phyloP scores from a whole-genome alignment of 1,140 invertebrate genomes.

The Zelostemma sp. region DNA sequence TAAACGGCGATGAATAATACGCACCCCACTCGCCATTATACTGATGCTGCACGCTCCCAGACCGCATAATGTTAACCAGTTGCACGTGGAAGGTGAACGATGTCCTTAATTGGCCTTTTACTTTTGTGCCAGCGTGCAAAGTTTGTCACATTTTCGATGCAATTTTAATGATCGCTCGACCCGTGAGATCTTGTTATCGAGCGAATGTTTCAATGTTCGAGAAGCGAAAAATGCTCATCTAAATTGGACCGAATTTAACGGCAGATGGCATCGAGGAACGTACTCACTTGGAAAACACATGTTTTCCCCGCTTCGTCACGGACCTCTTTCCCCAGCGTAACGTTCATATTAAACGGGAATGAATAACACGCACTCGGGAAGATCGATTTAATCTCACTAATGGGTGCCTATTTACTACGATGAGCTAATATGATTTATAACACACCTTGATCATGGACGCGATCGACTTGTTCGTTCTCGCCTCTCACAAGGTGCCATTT shows the following conservation, averaged over 20 bases:
- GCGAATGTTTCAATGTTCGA: too few relatives aligned
- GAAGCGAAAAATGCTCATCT: slow-evolving; percentile 18
- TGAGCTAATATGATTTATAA: slow-evolving; percentile 62
- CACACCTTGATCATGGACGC: slow-evolving; percentile 47
- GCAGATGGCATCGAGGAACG: slow-evolving; percentile 31
- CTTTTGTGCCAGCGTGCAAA: too few relatives aligned
- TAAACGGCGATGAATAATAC: slow-evolving; percentile 28
- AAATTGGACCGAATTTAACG: slow-evolving; percentile 30
- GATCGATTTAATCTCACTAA: slow-evolving; percentile 62
- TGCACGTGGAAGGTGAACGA: slow-evolving; percentile 18
- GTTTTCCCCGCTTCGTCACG: slow-evolving; percentile 6
- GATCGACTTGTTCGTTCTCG: slow-evolving; percentile 49
- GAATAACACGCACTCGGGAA: slow-evolving; percentile 31
- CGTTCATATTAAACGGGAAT: slow-evolving; percentile 41
- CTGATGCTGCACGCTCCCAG: slow-evolving; percentile 33
- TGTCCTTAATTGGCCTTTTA: too few relatives aligned
- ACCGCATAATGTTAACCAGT: slow-evolving; percentile 36
- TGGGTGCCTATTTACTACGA: slow-evolving; percentile 54
- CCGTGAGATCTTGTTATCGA: too few relatives aligned
- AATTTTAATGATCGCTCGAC: too few relatives aligned
- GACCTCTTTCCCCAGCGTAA: slow-evolving; percentile 20
- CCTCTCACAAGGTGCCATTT: slow-evolving; percentile 11
- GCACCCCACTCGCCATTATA: slow-evolving; percentile 32
- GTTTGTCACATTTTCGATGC: too few relatives aligned
- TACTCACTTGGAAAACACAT: slow-evolving; percentile 25